phyloP scores from a whole-genome alignment of 1,140 invertebrate genomes.

The Delia radicum region DNA sequence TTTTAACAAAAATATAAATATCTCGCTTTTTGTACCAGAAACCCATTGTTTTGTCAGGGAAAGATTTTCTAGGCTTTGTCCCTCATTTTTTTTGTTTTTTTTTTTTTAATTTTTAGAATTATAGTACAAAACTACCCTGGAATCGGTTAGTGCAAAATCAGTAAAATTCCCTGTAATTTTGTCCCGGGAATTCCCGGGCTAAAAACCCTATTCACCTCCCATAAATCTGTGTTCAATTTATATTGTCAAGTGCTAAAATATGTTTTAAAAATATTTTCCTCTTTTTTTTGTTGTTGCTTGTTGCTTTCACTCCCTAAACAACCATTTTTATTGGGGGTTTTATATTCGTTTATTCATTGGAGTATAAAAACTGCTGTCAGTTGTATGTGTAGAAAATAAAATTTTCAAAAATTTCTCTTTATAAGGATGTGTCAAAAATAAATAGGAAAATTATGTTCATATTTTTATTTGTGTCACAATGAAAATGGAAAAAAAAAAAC shows the following conservation, averaged over 20 bases:
- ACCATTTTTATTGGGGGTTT: not conserved
- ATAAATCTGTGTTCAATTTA: not conserved
- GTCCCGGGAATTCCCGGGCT: too few relatives aligned
- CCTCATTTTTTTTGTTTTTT: not conserved
- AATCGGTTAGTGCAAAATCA: too few relatives aligned
- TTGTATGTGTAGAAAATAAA: not conserved
- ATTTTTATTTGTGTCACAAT: not conserved
- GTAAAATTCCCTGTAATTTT: too few relatives aligned
- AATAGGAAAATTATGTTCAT: not conserved
- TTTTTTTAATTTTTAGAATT: too few relatives aligned
- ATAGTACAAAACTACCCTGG: too few relatives aligned
- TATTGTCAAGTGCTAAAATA: conserved; percentile 4
- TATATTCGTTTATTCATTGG: not conserved
- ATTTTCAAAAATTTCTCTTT: not conserved
- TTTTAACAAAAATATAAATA: too few relatives aligned
- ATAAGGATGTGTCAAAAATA: not conserved
- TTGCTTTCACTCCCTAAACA: not conserved
- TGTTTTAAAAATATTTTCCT: not conserved
- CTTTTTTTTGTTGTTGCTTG: not conserved
- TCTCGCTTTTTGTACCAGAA: too few relatives aligned
- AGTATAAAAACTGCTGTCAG: not conserved
- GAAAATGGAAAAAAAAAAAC: not conserved
- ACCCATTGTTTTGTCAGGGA: too few relatives aligned
- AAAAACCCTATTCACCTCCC: too few relatives aligned
- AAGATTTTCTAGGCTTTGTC: not conserved